A percentile compares a stretch with the other conserved stretches of the same genome.
Conservation (phyloP, 2,113 vertebrate species). For the Cygnus atratus region DNA sequence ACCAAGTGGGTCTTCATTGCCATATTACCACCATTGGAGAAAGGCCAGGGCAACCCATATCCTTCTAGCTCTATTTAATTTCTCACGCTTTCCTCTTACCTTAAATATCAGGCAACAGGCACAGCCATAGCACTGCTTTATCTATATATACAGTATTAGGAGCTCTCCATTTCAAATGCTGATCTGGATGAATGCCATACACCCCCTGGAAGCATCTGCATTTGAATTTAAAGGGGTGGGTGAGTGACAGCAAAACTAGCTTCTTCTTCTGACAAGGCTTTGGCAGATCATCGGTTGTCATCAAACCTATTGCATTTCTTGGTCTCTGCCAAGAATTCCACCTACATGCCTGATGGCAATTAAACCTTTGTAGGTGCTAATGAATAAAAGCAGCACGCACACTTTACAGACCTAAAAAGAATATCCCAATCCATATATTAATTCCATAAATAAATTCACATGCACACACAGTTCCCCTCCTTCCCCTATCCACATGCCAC, state of each 20-base stretch:
- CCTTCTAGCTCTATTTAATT: background rate
- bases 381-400: constrained; percentile 79
- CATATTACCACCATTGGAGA: background rate
- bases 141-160: constrained; percentile 46
- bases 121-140: background rate
- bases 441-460: constrained; percentile 69
- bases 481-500: constrained; percentile 48
- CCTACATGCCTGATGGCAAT: constrained; percentile 86
- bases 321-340: constrained; percentile 82
- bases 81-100: background rate
- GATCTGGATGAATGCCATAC: constrained; percentile 70
- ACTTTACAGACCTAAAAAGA: constrained; percentile 71
- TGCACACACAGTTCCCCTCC: background rate
- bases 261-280: constrained; percentile 80
- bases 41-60: background rate
- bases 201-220: constrained; percentile 78
- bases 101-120: constrained; percentile 25
- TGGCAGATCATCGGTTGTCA: constrained; percentile 83
- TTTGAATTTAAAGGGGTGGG: constrained; percentile 83
- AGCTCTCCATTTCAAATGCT: constrained; percentile 64
- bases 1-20: background rate
- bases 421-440: constrained; percentile 71
- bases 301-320: constrained; percentile 82
- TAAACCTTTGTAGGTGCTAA: constrained; percentile 82
- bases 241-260: constrained; percentile 80